Evolutionary conservation across 2,113 vertebrate species (phyloP).

Genomic region (Okapia johnstoni): DNA sequence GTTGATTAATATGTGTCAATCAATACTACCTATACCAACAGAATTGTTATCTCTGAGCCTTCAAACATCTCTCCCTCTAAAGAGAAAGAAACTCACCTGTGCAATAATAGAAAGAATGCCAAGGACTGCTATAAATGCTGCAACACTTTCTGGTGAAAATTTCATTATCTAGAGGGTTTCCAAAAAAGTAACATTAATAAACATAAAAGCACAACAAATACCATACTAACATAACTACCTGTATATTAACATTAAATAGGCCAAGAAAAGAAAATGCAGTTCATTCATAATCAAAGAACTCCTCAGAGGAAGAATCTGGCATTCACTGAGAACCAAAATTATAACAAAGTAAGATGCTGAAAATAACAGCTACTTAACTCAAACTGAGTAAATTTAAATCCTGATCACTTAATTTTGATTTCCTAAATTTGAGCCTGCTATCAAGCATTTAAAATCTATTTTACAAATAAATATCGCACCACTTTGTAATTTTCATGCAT

Average conservation of each 20-base stretch:
- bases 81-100: conserved; percentile 80
- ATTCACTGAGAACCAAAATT: not conserved
- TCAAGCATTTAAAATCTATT: not conserved
- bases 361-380: not conserved
- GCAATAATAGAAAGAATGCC: conserved; percentile 91
- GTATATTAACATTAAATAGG: not conserved
- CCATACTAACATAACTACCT: not conserved
- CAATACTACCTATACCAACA: not conserved
- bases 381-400: not conserved
- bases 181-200: conserved; percentile 44
- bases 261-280: not conserved
- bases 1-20: not conserved
- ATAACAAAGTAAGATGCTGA: not conserved
- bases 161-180: conserved; percentile 86
- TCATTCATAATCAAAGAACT: conserved; percentile 6
- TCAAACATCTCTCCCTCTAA: not conserved
- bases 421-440: not conserved
- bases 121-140: conserved; percentile 91
- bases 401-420: not conserved
- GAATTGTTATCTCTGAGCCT: not conserved
- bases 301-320: not conserved
- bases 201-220: not conserved
- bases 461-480: not conserved
- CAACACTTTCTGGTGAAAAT: conserved; percentile 90
- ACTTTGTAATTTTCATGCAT: not conserved